phyloP scores from a whole-genome alignment of 2,888 invertebrate species.

The Leucoptera coffeella region DNA sequence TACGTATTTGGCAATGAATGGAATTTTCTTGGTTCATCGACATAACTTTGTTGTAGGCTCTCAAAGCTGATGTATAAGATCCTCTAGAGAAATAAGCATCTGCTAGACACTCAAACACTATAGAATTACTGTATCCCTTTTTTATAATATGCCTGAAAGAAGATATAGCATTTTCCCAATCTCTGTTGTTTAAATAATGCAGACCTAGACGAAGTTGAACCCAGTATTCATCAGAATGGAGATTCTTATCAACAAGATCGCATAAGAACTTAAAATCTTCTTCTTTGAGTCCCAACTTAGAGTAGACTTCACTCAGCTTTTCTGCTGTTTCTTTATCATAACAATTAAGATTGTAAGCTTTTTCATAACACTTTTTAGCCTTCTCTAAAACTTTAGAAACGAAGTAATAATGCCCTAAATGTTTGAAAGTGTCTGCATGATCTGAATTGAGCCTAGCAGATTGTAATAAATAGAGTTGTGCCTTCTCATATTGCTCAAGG shows the following conservation, averaged over 20 bases:
- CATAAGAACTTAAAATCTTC: conserved; percentile 57
- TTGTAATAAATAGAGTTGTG: conserved; percentile 59
- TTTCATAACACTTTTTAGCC: conserved; percentile 79
- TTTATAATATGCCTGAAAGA: conserved; percentile 69
- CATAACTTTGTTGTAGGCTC: conserved; percentile 74
- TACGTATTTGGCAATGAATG: conserved; percentile 67
- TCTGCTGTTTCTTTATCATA: conserved; percentile 61
- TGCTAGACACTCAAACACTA: conserved; percentile 81
- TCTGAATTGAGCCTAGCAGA: conserved; percentile 69
- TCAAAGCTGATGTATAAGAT: conserved; percentile 83
- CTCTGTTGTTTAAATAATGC: conserved; percentile 66
- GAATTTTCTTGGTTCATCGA: conserved; percentile 56
- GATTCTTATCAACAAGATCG: conserved; percentile 31
- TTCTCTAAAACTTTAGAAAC: conserved; percentile 59
- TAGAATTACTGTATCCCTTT: conserved; percentile 62
- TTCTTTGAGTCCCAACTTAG: conserved; percentile 59
- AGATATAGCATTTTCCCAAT: conserved; percentile 68
- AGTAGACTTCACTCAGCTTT: conserved; percentile 70
- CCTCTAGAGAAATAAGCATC: conserved; percentile 87
- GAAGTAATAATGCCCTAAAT: conserved; percentile 71
- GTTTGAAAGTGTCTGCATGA: conserved; percentile 65
- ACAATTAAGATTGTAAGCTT: conserved; percentile 69
- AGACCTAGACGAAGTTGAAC: conserved; percentile 80
- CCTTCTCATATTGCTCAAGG: conserved; percentile 50
- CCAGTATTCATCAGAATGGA: conserved; percentile 58